Evolutionary conservation across 2,797 vertebrate genomes (phyloP).

Genomic region (Lithobates sylvaticus): DNA sequence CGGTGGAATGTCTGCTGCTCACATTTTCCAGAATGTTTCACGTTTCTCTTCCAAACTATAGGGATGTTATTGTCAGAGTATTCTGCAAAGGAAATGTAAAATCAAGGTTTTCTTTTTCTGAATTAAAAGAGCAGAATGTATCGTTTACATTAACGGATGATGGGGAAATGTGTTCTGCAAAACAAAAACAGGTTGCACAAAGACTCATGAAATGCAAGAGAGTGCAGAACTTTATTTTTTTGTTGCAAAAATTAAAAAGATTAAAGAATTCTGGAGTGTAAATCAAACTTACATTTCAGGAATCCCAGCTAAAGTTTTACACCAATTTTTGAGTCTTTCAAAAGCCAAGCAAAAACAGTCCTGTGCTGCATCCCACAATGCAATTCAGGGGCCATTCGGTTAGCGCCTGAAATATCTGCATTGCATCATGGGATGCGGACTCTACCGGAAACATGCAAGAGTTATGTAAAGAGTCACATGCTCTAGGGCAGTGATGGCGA

Average conservation of each 20-base stretch:
- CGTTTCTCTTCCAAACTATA: constrained; percentile 56
- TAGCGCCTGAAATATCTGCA: not conserved
- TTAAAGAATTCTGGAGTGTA: no score
- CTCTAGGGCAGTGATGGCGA: no score
- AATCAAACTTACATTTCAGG: no score
- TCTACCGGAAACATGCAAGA: no score
- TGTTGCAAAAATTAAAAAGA: no score
- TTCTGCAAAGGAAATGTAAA: constrained; percentile 32
- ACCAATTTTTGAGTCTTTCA: no score
- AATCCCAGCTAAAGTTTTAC: no score
- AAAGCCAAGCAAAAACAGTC: no score
- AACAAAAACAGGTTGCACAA: not conserved
- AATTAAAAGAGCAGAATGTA: not conserved
- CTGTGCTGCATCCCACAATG: no score
- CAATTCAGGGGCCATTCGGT: not conserved
- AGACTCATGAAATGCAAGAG: constrained; percentile 9
- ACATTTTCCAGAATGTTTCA: constrained; percentile 60
- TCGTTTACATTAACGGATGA: not conserved
- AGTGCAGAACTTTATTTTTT: not conserved
- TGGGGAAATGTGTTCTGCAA: not conserved
- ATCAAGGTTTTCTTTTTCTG: not conserved
- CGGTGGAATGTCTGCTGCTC: constrained; percentile 38
- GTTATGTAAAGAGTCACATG: no score
- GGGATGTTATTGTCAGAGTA: constrained; percentile 43
- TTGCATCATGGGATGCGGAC: not conserved